Conservation (phyloP, 1,140 invertebrate genomes). For the Cydia amplana region DNA sequence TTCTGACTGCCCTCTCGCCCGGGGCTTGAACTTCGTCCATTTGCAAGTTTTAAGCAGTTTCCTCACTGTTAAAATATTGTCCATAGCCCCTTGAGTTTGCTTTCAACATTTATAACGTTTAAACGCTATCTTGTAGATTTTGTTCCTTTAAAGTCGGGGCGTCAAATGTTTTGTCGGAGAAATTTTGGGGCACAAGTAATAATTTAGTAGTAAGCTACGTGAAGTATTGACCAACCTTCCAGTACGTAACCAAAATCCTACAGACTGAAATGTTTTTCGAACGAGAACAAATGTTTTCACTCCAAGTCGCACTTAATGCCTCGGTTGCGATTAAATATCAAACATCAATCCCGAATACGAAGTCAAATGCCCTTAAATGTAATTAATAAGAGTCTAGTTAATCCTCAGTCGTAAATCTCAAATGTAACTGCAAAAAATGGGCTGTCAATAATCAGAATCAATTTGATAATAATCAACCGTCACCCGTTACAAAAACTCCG, state of each 20-base stretch:
- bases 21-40: conserved; percentile 17
- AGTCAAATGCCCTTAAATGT: too few species aligned
- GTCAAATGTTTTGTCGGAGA: neutral
- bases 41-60: conserved; percentile 29
- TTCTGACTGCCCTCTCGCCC: neutral
- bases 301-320: too few species aligned
- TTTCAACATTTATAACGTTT: neutral
- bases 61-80: conserved; percentile 30
- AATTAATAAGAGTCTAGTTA: too few species aligned
- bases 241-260: too few species aligned
- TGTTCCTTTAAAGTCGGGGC: neutral
- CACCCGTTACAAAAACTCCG: neutral
- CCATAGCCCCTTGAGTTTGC: conserved; percentile 25
- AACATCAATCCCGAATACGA: too few species aligned
- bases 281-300: too few species aligned
- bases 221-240: too few species aligned
- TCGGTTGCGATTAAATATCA: too few species aligned
- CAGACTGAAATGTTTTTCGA: too few species aligned
- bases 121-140: conserved; percentile 22
- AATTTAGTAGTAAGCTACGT: too few species aligned
- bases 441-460: neutral
- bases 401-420: too few species aligned
- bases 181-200: neutral
- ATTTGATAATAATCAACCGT: neutral
- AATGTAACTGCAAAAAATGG: neutral